A percentile compares a stretch with the other conserved stretches of the same genome.
Conservation (phyloP, 1,140 invertebrate species). For the Oryzaephilus surinamensis region DNA sequence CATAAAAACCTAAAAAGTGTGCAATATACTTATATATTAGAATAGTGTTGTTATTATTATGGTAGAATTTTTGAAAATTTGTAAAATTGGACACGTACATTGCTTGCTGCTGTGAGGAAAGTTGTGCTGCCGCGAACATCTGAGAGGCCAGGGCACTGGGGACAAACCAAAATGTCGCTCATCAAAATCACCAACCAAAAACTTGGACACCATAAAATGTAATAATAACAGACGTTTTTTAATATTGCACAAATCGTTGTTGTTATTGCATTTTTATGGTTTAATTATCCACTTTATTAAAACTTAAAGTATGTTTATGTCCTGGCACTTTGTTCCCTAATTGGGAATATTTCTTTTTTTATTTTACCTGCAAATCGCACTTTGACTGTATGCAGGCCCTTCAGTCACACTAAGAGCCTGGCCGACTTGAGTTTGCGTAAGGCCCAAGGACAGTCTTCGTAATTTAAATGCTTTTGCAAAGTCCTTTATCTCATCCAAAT, state of each 20-base stretch:
- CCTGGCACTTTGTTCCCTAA: slow-evolving; percentile 6
- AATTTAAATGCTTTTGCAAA: slow-evolving; percentile 97
- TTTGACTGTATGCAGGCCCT: slow-evolving; percentile 96
- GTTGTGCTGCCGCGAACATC: slow-evolving; percentile 84
- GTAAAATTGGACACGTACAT: slow-evolving; percentile 58
- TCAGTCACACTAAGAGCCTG: slow-evolving; percentile 91
- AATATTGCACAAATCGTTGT: not conserved
- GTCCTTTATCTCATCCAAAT: slow-evolving; percentile 95
- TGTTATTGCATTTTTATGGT: not conserved
- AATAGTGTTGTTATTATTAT: not conserved
- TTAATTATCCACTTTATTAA: too few relatives aligned
- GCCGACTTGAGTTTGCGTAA: slow-evolving; percentile 94
- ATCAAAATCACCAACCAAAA: not conserved
- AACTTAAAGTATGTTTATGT: slow-evolving; percentile 1
- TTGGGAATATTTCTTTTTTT: too few relatives aligned
- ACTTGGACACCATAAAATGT: too few relatives aligned
- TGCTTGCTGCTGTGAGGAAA: slow-evolving; percentile 77
- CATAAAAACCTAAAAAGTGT: slow-evolving; percentile 29
- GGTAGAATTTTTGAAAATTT: slow-evolving; percentile 7
- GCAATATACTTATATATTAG: slow-evolving; percentile 2
- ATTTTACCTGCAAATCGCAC: slow-evolving; percentile 95
- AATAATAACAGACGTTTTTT: not conserved
- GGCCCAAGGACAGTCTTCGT: slow-evolving; percentile 77
- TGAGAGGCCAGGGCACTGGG: slow-evolving; percentile 91
- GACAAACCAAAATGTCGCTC: slow-evolving; percentile 38